Base-by-base conservation (phyloP, 2,888 invertebrate genomes). In the Mellilla xanthometata region DNA sequence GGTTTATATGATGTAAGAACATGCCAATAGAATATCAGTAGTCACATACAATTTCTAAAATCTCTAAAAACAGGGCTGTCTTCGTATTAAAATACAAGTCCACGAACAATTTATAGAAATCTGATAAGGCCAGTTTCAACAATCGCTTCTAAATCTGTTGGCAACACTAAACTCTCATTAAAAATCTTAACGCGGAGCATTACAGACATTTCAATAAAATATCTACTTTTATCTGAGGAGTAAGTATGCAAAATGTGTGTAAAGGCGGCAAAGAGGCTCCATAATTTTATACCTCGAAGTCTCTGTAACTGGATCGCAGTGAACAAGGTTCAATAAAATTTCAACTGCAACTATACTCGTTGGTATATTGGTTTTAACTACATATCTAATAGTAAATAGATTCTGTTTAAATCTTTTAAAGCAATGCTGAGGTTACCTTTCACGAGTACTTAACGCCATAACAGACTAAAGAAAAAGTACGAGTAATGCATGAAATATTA, bases 181-280 rank as follows among this genome's bases (percentile, higher is more conserved):
- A 59, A 53, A 49, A 56, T 54, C 52, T 60, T 64, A 65, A 68
- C 64, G 61, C 60, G 50, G 54, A 61, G 60, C 66, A 69, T 69
- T 63, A 63, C 65, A 68, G 72, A 67, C 68, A 68, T 70, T 73
- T 68, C 72, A 71, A 70, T 76, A 72, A 77, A 75, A 73, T 64
- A 58, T 68, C 73, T 69, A 69, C 64, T 72, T 72, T 76, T 76
- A 76, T 75, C 75, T 71, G 61, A 58, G 58, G 57, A 65, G 65
- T 72, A 68, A 72, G 74, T 76, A 77, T 73, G 76, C 76, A 72
- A 77, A 77, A 75, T 71, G 74, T 72, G 58, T 71, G 74, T 72
- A 67, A 67, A 72, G 65, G 62, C 67, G 62, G 72, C 68, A 60
- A 64, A 67, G 62, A 73, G 69, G 28, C 68, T 60, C 69, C 68